A percentile compares a stretch with the other conserved stretches of the same genome.
phyloP scores from a whole-genome alignment of 2,888 invertebrate genomes.

The Glaucopsyche alexis region DNA sequence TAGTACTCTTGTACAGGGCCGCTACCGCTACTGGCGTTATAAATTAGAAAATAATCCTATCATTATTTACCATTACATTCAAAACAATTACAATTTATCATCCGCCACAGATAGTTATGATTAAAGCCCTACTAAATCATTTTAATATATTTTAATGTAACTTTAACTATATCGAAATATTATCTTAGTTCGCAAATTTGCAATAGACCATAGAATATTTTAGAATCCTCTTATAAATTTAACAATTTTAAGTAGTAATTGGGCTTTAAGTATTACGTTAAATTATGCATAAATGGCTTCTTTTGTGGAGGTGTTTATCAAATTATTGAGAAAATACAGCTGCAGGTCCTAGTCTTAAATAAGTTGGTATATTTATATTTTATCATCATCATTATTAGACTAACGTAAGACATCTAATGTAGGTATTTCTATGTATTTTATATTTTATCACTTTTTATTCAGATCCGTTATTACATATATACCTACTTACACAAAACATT shows the following conservation, averaged over 20 bases:
- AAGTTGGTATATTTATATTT: too few relatives aligned
- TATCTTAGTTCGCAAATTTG: constrained; percentile 17
- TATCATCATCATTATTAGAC: too few relatives aligned
- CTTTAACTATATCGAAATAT: constrained; percentile 16
- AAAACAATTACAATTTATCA: constrained; percentile 27
- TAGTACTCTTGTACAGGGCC: too few relatives aligned
- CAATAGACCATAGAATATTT: not conserved
- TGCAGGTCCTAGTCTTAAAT: too few relatives aligned
- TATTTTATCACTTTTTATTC: not conserved
- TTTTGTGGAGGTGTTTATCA: too few relatives aligned
- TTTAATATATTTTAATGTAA: constrained; percentile 2
- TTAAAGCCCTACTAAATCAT: constrained; percentile 15
- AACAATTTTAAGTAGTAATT: too few relatives aligned
- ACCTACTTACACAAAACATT: not conserved
- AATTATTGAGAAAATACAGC: too few relatives aligned
- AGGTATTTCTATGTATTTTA: not conserved
- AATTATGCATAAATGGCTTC: too few relatives aligned
- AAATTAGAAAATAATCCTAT: constrained; percentile 20
- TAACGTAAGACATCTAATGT: too few relatives aligned
- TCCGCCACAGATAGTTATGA: constrained; percentile 17
- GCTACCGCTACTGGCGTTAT: not conserved
- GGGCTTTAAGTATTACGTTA: too few relatives aligned
- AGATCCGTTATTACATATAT: too few relatives aligned
- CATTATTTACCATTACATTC: constrained; percentile 22
- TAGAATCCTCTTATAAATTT: not conserved